Conservation (phyloP, 2,797 vertebrate genomes). For the Sus cebifrons region DNA sequence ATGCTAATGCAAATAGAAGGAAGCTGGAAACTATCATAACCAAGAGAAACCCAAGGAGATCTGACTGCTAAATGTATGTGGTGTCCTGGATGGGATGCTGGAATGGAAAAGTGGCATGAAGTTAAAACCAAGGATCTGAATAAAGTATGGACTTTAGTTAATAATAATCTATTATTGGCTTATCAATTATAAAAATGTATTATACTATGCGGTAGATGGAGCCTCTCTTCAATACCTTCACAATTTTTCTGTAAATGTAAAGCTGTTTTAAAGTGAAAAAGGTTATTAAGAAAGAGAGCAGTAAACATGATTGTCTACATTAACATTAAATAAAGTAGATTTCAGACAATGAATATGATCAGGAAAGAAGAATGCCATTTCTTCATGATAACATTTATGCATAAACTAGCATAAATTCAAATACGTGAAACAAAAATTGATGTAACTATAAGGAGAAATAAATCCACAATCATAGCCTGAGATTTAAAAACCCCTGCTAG, state of each 20-base stretch:
- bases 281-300: not conserved
- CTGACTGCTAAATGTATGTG: not conserved
- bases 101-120: not conserved
- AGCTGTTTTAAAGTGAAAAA: not conserved
- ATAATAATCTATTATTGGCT: not conserved
- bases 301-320: not conserved
- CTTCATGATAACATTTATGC: not conserved
- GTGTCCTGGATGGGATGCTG: not conserved
- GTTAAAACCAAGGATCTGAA: not conserved
- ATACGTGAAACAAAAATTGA: not conserved
- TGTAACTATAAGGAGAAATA: not conserved
- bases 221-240: not conserved
- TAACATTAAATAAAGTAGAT: not conserved
- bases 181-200: not conserved
- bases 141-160: not conserved
- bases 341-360: not conserved
- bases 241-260: not conserved
- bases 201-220: not conserved
- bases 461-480: not conserved
- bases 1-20: not conserved
- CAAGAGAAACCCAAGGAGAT: not conserved
- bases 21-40: not conserved
- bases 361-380: not conserved
- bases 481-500: not conserved
- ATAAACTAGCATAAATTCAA: not conserved